Percentiles rank a stretch among this genome's conserved stretches.
Evolutionary conservation across 2,113 vertebrate species (phyloP).

Genomic region (Phyllostomus discolor): DNA sequence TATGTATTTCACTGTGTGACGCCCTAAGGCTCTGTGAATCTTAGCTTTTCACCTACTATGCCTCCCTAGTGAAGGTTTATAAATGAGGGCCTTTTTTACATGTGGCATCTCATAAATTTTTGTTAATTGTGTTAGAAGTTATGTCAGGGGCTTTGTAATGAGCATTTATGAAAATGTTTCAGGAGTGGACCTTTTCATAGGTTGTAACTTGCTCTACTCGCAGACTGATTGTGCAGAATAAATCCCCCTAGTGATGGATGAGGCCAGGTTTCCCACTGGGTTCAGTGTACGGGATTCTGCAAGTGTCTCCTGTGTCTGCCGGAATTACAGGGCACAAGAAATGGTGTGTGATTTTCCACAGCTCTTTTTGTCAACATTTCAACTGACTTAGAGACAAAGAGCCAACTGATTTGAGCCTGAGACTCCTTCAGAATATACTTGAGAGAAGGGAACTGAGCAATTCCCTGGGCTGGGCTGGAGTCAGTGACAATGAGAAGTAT

Average conservation of each 20-base stretch:
- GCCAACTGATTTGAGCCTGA: neutral
- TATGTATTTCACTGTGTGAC: neutral
- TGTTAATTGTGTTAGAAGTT: neutral
- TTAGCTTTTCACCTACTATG: neutral
- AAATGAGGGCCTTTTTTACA: neutral
- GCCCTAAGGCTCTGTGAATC: neutral
- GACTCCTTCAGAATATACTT: neutral
- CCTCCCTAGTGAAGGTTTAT: neutral
- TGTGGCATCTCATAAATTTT: neutral
- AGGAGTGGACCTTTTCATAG: neutral
- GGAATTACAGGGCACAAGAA: neutral
- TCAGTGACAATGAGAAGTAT: neutral
- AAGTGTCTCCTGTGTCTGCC: neutral
- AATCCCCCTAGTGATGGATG: neutral
- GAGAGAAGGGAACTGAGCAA: neutral
- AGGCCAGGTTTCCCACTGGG: neutral
- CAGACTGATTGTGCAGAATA: neutral
- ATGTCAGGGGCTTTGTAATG: neutral
- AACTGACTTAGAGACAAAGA: neutral
- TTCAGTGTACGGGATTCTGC: neutral
- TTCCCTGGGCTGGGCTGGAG: neutral
- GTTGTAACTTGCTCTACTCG: neutral
- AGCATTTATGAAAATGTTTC: neutral
- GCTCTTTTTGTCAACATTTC: neutral
- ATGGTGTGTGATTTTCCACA: neutral